A percentile compares a stretch with the other conserved stretches of the same genome.
phyloP scores from a whole-genome alignment of 1,140 invertebrate species.

The Paraescarpia echinospica region DNA sequence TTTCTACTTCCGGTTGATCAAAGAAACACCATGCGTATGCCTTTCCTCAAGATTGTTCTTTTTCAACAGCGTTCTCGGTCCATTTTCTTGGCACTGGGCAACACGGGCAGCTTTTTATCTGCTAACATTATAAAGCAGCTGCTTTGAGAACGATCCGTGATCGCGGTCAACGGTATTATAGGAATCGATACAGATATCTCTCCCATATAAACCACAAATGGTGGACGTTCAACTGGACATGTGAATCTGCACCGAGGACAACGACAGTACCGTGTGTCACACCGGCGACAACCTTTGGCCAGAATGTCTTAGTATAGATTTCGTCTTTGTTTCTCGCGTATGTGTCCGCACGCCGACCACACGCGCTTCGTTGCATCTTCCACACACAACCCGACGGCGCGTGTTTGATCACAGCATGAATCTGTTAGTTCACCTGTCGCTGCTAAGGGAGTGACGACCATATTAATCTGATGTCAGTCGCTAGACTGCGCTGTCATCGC shows the following conservation, averaged over 20 bases:
- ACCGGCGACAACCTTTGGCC: background rate
- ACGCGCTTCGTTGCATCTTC: background rate
- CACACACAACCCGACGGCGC: background rate
- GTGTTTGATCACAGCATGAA: too few relatives aligned
- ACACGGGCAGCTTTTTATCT: background rate
- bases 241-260: background rate
- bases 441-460: too few relatives aligned
- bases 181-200: background rate
- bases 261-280: background rate
- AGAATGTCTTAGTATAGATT: background rate
- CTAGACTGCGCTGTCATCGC: too few relatives aligned
- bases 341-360: background rate
- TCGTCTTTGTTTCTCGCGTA: background rate
- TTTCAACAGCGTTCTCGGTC: background rate
- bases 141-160: background rate
- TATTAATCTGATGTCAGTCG: too few relatives aligned
- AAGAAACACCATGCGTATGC: too few relatives aligned
- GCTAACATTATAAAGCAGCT: background rate
- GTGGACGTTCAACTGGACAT: background rate
- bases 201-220: background rate
- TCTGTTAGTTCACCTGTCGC: too few relatives aligned
- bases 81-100: background rate
- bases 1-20: background rate
- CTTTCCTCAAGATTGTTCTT: background rate
- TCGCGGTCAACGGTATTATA: background rate